Evolutionary conservation across 2,113 vertebrate species (phyloP).

Genomic region (Bostrychus sinensis): DNA sequence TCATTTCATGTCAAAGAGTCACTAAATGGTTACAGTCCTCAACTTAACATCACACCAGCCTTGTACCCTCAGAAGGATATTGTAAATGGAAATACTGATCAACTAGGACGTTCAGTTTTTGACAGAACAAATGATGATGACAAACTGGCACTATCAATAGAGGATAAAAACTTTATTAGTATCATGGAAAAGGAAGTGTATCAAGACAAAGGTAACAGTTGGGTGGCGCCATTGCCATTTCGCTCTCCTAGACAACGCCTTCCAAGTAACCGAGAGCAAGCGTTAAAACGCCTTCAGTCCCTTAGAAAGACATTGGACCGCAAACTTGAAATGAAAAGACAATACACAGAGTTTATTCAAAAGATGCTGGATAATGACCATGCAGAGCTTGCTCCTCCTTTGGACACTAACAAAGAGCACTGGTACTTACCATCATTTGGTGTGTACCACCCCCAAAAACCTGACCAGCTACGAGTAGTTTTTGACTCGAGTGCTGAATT

Average conservation of each 20-base stretch:
- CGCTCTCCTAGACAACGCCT: background rate
- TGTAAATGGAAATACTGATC: background rate
- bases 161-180: background rate
- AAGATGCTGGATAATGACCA: no score
- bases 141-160: background rate
- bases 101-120: background rate
- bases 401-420: no score
- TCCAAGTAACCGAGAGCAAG: conserved; percentile 2
- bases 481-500: no score
- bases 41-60: background rate
- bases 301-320: no score
- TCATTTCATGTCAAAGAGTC: conserved; percentile 2
- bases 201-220: no score
- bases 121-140: background rate
- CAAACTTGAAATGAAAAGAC: no score
- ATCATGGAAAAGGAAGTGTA: conserved; percentile 6
- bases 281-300: background rate
- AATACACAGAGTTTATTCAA: no score
- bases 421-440: no score
- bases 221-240: conserved; percentile 18
- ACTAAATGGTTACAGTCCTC: no score
- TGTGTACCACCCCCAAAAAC: no score
- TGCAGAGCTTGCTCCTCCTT: no score
- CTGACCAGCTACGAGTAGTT: no score
- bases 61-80: background rate